Percentiles rank a stretch among this genome's conserved stretches.
phyloP scores from a whole-genome alignment of 2,113 vertebrate genomes.

The Urocitellus parryii region DNA sequence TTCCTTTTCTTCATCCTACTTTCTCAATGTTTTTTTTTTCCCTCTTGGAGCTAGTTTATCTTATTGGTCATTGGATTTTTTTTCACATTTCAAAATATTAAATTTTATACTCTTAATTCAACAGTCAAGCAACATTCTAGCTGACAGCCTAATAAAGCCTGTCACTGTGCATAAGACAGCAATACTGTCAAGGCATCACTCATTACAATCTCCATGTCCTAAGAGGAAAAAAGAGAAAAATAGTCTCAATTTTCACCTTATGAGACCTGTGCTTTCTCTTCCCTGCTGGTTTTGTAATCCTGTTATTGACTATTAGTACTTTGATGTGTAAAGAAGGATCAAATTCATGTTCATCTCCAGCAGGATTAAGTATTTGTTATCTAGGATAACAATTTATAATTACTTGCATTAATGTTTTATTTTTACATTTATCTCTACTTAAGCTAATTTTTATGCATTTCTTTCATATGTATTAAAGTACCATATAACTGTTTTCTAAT shows the following conservation, averaged over 20 bases:
- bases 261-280: neutral
- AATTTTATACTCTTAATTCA: neutral
- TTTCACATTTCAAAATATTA: conserved; percentile 1
- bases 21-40: neutral
- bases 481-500: neutral
- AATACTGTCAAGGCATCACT: neutral
- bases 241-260: neutral
- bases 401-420: neutral
- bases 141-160: neutral
- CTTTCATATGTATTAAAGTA: neutral
- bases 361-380: neutral
- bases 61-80: neutral
- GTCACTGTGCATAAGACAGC: neutral
- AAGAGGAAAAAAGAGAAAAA: neutral
- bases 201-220: neutral
- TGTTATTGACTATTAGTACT: neutral
- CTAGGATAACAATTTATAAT: neutral
- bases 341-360: neutral
- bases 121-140: neutral
- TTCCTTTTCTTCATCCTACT: neutral
- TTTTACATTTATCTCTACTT: neutral
- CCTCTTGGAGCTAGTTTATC: neutral
- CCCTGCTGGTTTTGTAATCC: neutral
- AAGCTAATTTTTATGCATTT: neutral
- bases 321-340: neutral